Base-by-base conservation (phyloP, 92 coral and sea anemone species). In the Nematostella vectensis region DNA sequence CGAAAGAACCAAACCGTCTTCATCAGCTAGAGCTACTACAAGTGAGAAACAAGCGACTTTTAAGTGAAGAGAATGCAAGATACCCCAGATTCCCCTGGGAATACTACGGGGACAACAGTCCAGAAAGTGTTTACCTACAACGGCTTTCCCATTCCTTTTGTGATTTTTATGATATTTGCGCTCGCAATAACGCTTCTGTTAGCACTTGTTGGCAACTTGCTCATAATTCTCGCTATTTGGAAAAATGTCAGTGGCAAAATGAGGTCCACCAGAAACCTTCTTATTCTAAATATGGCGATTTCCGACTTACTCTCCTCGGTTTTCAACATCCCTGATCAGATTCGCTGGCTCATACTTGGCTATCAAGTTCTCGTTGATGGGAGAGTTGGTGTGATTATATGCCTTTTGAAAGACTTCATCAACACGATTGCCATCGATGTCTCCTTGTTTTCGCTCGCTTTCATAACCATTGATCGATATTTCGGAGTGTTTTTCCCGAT, bases 261-360 rank as follows among this genome's bases (percentile, higher is more conserved):
- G 94, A 83, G 87, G 53, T 69, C 80, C 28, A 82, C 69, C 17
- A 80, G 89, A 19, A 84, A 84, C 51, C 67, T 77, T n/a, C 71
- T 84, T 33, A 67, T 84, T 18, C 59, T 84, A 31, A 80, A 80
- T 58, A 65, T 84, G 65, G 81, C 94, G 16, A 48, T 75, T 31
- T 84, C 88, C 21, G 94, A 84, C 76, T 53, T 84, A 19, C 38
- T 68, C 2, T 84, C 78, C 39, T 54, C 82, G 16, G 20, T 84
- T 22, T 53, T 80, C 31, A 29, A 65, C 37, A 45, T 84, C 2
- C 88, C 94, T 17, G 51, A 45, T 22, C 51, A 45, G 51, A 6
- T 45, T 4, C 12, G 51, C 4, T 45, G 51, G 51, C 4, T 17
- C 18, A 6, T 45, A 4, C 4, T 11, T 4, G 51, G 51, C 51